phyloP scores from a whole-genome alignment of 2,888 invertebrate species.

The Cheilosia scutellata region DNA sequence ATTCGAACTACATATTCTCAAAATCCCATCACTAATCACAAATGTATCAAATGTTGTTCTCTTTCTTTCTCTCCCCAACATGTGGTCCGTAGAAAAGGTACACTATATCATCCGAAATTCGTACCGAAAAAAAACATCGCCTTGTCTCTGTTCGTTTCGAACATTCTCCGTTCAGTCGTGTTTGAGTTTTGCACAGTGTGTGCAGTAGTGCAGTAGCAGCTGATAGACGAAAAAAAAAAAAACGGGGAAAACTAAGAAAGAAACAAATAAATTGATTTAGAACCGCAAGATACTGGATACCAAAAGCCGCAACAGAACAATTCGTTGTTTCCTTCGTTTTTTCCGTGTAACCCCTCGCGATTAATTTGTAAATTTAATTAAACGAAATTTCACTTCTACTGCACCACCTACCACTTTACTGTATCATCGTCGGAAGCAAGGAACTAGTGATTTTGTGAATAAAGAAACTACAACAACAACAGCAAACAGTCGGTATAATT shows the following conservation, averaged over 20 bases:
- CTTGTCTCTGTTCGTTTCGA: constrained; percentile 42
- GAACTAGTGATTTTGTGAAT: background rate
- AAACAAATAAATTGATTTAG: constrained; percentile 20
- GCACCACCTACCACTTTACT: constrained; percentile 17
- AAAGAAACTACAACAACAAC: background rate
- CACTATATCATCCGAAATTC: background rate
- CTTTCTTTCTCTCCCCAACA: background rate
- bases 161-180: constrained; percentile 65
- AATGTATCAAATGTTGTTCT: background rate
- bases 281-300: background rate
- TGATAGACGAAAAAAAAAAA: constrained; percentile 34
- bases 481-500: constrained; percentile 1
- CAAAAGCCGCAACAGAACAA: background rate
- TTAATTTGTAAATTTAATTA: background rate
- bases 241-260: constrained; percentile 8
- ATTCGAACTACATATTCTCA: too few species aligned
- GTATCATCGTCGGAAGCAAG: background rate
- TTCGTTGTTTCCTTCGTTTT: background rate
- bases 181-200: constrained; percentile 75
- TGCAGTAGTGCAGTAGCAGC: constrained; percentile 73
- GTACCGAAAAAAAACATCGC: constrained; percentile 24
- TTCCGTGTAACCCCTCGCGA: background rate
- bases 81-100: background rate
- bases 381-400: constrained; percentile 21
- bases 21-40: background rate